A percentile compares a stretch with the other conserved stretches of the same genome.
Conservation (phyloP, 2,113 vertebrate species). For the Phaetusa simplex region DNA sequence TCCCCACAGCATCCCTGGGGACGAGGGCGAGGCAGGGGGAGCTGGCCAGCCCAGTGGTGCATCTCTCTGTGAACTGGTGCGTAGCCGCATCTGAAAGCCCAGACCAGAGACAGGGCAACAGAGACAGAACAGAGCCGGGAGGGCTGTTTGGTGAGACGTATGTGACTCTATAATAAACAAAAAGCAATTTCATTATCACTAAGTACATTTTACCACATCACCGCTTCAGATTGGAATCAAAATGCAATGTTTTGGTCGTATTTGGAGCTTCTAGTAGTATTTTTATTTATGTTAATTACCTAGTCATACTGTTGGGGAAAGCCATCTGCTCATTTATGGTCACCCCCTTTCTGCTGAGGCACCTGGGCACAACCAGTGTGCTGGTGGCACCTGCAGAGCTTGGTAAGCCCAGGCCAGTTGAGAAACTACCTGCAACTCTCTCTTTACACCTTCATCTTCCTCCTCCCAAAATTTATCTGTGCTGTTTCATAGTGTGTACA, state of each 20-base stretch:
- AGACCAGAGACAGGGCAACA: neutral
- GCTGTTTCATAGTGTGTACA: neutral
- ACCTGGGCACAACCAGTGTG: neutral
- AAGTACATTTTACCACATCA: neutral
- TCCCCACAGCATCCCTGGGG: neutral
- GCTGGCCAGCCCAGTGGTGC: neutral
- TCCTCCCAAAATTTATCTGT: neutral
- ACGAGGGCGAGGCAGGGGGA: neutral
- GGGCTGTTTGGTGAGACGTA: neutral
- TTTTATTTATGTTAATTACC: neutral
- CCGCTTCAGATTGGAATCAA: neutral
- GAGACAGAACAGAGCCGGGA: neutral
- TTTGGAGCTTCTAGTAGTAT: neutral
- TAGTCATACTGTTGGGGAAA: neutral
- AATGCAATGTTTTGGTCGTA: neutral
- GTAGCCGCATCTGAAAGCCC: neutral
- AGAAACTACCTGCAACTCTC: neutral
- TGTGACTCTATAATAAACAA: neutral
- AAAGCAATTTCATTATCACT: neutral
- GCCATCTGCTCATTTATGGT: neutral
- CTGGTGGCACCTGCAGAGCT: neutral
- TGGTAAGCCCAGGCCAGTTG: neutral
- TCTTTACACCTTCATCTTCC: neutral
- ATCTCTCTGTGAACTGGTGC: neutral
- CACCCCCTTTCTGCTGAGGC: neutral